These are phyloP conservation scores for Chloebia gouldiae DNA, from an alignment of 2,113 vertebrate species.

Conservation along the genomic window DNA sequence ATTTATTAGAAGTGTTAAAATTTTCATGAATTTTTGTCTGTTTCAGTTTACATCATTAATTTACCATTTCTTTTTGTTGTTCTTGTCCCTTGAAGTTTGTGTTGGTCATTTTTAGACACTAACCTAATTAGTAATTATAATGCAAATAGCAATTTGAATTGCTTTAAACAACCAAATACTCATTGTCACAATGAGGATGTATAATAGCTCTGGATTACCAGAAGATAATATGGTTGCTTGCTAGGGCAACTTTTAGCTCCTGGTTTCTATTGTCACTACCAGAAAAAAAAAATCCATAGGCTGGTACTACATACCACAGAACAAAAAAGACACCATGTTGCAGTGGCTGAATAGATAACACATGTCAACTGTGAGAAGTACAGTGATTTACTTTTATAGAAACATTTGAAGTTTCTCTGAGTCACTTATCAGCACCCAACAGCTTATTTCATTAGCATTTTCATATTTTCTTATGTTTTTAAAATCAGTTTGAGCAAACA, in stretches of 20 bases:
- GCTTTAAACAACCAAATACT: not conserved
- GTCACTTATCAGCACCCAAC: constrained; percentile 59
- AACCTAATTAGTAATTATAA: not conserved
- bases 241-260: not conserved
- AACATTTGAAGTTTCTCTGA: constrained; percentile 54
- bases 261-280: not conserved
- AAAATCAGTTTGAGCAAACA: constrained; percentile 32
- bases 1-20: not conserved
- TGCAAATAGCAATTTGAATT: not conserved
- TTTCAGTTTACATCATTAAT: not conserved
- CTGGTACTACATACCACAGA: not conserved
- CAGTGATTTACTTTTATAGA: constrained; percentile 38
- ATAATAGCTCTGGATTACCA: not conserved
- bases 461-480: constrained; percentile 31
- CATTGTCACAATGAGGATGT: not conserved
- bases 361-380: not conserved
- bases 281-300: not conserved
- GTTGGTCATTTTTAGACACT: not conserved
- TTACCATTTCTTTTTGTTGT: not conserved
- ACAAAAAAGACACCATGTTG: not conserved
- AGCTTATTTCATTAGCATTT: constrained; percentile 71
- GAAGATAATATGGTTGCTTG: not conserved
- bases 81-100: not conserved
- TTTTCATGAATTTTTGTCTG: not conserved
- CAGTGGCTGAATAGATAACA: constrained; percentile 47